Evolutionary conservation across 2,888 invertebrate species (phyloP).

Genomic region (Furcula furcula): DNA sequence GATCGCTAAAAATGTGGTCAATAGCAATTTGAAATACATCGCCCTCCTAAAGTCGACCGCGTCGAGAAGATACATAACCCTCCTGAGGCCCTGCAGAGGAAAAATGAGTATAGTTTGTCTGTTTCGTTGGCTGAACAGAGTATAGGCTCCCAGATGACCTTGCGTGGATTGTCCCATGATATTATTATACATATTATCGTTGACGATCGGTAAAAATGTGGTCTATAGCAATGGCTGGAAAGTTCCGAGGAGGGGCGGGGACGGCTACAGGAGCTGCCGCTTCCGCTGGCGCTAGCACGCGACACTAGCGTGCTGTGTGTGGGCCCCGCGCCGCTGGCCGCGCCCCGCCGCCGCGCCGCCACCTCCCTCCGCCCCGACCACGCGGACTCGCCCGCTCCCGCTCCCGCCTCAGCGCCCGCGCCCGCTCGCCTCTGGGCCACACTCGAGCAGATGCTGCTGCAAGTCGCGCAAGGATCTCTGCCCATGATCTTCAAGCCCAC

Average conservation of each 20-base stretch:
- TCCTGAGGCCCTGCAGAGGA: too few species aligned
- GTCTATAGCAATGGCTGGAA: slow-evolving; percentile 69
- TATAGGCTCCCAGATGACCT: too few species aligned
- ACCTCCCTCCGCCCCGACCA: too few species aligned
- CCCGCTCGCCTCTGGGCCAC: slow-evolving; percentile 85
- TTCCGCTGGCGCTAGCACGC: slow-evolving; percentile 87
- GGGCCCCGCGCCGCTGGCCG: slow-evolving; percentile 79
- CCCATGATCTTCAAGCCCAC: slow-evolving; percentile 91
- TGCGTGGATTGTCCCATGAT: background rate
- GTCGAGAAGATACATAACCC: too few species aligned
- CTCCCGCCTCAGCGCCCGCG: slow-evolving; percentile 6
- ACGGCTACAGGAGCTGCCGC: slow-evolving; percentile 84
- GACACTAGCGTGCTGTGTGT: slow-evolving; percentile 87
- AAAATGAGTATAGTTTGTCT: too few species aligned
- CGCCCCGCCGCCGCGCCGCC: slow-evolving; percentile 80
- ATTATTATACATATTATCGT: too few species aligned
- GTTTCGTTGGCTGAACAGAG: too few species aligned
- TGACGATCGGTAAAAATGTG: background rate
- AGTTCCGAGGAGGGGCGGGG: slow-evolving; percentile 56
- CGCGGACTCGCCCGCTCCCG: slow-evolving; percentile 35
- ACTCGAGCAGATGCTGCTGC: slow-evolving; percentile 89
- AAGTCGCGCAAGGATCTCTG: slow-evolving; percentile 85
- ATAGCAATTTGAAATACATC: too few species aligned
- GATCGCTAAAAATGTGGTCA: too few species aligned
- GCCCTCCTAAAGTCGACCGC: too few species aligned